phyloP scores from a whole-genome alignment of 2,888 invertebrate species.

The Torymus aiolomorphi region DNA sequence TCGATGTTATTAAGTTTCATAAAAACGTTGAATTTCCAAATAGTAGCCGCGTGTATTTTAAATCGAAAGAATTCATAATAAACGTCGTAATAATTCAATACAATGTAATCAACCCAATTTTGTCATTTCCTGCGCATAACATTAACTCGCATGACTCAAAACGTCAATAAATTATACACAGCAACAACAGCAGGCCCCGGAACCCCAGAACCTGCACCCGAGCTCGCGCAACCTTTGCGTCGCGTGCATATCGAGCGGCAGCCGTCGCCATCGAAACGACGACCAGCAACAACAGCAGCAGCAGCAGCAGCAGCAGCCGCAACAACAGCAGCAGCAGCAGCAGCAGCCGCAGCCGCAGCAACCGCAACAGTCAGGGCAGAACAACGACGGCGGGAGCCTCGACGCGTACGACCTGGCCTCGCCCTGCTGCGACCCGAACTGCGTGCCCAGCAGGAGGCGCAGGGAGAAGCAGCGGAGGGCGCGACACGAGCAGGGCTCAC shows the following conservation, averaged over 20 bases:
- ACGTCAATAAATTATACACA: conserved; percentile 41
- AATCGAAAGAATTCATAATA: too few species aligned
- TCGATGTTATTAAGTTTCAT: too few species aligned
- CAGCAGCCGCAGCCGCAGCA: not conserved
- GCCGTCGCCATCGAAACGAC: conserved; percentile 54
- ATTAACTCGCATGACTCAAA: too few species aligned
- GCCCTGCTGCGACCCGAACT: conserved; percentile 91
- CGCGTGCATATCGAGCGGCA: conserved; percentile 73
- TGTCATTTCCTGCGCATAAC: too few species aligned
- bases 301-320: conserved; percentile 68
- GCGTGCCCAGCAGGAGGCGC: conserved; percentile 82
- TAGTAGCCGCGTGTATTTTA: too few species aligned
- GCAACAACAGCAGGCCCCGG: conserved; percentile 58
- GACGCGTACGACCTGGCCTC: conserved; percentile 92
- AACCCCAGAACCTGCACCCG: conserved; percentile 57
- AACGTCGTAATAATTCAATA: too few species aligned
- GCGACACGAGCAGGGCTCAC: conserved; percentile 71
- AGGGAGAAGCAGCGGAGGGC: conserved; percentile 79
- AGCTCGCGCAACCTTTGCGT: conserved; percentile 67
- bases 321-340: not conserved
- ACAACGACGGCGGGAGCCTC: conserved; percentile 79
- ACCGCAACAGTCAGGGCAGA: not conserved
- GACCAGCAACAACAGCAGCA: too few species aligned
- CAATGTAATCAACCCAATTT: too few species aligned
- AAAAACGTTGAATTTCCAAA: too few species aligned